Conservation (phyloP, 1,140 invertebrate genomes). For the Hyposmocoma kahamanoa region DNA sequence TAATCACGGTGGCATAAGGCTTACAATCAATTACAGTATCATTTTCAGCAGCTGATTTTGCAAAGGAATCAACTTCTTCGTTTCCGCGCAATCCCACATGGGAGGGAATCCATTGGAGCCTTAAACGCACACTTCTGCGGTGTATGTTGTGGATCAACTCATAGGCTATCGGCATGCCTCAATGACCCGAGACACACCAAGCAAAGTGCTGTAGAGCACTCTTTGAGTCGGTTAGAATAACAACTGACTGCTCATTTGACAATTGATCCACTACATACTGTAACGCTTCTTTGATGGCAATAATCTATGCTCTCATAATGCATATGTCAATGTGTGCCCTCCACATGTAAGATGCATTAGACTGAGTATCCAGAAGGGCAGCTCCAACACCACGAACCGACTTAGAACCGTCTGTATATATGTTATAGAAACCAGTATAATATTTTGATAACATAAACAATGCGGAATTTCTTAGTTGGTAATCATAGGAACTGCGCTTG, state of each 20-base stretch:
- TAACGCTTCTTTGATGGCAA: background rate
- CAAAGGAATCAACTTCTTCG: conserved; percentile 1
- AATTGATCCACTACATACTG: background rate
- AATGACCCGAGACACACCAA: background rate
- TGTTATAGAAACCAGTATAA: background rate
- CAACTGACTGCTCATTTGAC: background rate
- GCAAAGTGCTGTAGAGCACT: conserved; percentile 1
- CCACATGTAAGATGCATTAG: too few relatives aligned
- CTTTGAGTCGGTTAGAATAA: conserved; percentile 1
- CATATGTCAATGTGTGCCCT: background rate
- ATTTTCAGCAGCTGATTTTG: background rate
- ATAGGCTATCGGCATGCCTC: conserved; percentile 5
- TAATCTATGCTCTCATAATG: background rate
- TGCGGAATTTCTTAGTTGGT: background rate
- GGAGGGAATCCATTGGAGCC: conserved; percentile 6
- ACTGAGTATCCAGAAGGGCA: conserved; percentile 7
- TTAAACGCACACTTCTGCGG: background rate
- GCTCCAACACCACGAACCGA: background rate
- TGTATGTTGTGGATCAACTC: background rate
- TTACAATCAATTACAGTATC: background rate
- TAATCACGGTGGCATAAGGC: too few relatives aligned
- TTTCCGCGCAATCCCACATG: conserved; percentile 4
- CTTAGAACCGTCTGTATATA: conserved; percentile 6
- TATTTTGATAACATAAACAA: too few relatives aligned
- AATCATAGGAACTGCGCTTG: background rate